Evolutionary conservation across 2,113 vertebrate species (phyloP).

Genomic region (Ploceus nigricollis): DNA sequence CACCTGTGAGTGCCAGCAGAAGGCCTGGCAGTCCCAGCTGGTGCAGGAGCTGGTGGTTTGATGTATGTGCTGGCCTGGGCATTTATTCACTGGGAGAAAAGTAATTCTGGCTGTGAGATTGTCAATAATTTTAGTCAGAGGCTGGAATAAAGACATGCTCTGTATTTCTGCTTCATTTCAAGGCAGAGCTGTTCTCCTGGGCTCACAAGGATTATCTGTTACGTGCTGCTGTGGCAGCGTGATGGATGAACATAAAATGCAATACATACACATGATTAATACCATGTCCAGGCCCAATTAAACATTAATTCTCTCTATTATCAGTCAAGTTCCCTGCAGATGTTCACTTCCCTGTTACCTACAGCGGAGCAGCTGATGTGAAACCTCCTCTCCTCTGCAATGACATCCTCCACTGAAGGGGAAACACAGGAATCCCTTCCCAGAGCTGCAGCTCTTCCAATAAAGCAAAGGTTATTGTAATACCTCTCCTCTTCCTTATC

Average conservation of each 20-base stretch:
- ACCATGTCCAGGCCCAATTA: not conserved
- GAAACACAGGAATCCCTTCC: not conserved
- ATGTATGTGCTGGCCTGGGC: not conserved
- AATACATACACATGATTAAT: not conserved
- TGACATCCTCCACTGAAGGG: not conserved
- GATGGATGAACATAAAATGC: not conserved
- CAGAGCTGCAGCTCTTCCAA: not conserved
- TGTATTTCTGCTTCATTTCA: not conserved
- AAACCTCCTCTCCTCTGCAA: not conserved
- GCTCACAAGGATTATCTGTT: not conserved
- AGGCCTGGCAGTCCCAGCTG: not conserved
- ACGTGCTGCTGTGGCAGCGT: not conserved
- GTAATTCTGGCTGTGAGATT: not conserved
- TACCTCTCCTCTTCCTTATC: not conserved
- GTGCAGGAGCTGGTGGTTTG: not conserved
- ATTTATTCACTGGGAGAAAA: not conserved
- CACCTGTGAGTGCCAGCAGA: not conserved
- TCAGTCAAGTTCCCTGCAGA: not conserved
- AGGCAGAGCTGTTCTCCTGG: not conserved
- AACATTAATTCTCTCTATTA: constrained; percentile 12
- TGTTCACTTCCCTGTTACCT: not conserved
- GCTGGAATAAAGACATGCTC: not conserved
- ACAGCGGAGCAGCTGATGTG: not conserved
- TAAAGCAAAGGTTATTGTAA: not conserved
- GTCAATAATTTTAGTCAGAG: not conserved